These are phyloP conservation scores for Drosophila triauraria DNA, from an alignment of 1,140 invertebrate species.

Conservation along the genomic window DNA sequence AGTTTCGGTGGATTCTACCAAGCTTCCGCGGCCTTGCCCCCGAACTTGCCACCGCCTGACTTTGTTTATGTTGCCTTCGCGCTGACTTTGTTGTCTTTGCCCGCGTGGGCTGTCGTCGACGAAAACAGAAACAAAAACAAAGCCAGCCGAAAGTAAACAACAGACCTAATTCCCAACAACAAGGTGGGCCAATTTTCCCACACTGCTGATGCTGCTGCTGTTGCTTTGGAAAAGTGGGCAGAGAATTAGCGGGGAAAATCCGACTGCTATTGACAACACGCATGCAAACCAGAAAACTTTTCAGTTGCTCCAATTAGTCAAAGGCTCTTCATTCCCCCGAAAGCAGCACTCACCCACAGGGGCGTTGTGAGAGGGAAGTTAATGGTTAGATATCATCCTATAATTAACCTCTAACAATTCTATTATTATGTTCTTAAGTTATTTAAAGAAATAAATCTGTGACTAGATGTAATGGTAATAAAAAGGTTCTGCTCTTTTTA, in stretches of 20 bases:
- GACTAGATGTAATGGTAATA: no score
- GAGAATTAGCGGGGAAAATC: constrained; percentile 27
- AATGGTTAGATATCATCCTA: background rate
- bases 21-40: constrained; percentile 64
- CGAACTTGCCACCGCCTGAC: constrained; percentile 31
- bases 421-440: no score
- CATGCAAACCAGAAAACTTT: constrained; percentile 67
- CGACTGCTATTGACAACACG: constrained; percentile 43
- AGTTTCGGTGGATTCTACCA: constrained; percentile 61
- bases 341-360: constrained; percentile 13
- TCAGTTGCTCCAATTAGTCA: constrained; percentile 58
- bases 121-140: constrained; percentile 49
- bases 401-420: no score
- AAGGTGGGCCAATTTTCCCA: constrained; percentile 70
- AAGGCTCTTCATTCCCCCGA: constrained; percentile 15
- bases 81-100: constrained; percentile 50
- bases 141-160: constrained; percentile 72
- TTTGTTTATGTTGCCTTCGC: constrained; percentile 39
- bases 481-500: no score
- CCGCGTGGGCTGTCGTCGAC: constrained; percentile 30
- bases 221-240: constrained; percentile 7
- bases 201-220: constrained; percentile 18
- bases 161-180: constrained; percentile 79
- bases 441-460: no score
- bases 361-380: background rate